phyloP scores from a whole-genome alignment of 2,113 vertebrate species.

The Zosterops lateralis region DNA sequence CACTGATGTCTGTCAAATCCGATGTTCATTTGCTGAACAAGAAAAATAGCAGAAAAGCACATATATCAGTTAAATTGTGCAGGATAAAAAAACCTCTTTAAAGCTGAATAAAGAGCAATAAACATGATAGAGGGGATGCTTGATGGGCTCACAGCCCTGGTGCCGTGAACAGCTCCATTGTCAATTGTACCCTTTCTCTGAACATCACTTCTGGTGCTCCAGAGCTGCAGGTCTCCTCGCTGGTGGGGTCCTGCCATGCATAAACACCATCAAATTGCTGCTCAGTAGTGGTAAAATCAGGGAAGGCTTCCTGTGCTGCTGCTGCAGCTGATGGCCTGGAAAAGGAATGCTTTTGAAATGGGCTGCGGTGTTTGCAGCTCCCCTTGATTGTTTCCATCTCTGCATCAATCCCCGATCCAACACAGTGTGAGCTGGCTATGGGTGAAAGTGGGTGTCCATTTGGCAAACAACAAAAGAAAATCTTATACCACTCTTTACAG shows the following conservation, averaged over 20 bases:
- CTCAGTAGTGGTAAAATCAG: conserved; percentile 11
- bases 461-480: not conserved
- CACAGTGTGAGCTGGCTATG: not conserved
- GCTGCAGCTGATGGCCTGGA: conserved; percentile 24
- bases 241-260: not conserved
- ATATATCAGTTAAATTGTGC: conserved; percentile 10
- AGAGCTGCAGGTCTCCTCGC: not conserved
- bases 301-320: conserved; percentile 4
- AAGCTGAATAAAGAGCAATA: conserved; percentile 21
- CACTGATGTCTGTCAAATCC: not conserved
- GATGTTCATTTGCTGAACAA: not conserved
- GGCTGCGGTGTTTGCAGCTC: not conserved
- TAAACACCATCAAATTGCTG: conserved; percentile 48
- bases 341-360: conserved; percentile 61
- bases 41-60: not conserved
- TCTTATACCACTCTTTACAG: not conserved
- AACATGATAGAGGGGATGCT: not conserved
- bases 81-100: not conserved
- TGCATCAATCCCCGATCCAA: not conserved
- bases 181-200: conserved; percentile 25
- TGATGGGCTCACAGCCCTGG: not conserved
- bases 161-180: conserved; percentile 8
- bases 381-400: conserved; percentile 50
- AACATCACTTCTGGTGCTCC: not conserved
- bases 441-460: not conserved